Evolutionary conservation across 2,888 invertebrate genomes (phyloP), one percentile per base, ranked within the genome.

Genomic region (Hydriomena furcata): DNA sequence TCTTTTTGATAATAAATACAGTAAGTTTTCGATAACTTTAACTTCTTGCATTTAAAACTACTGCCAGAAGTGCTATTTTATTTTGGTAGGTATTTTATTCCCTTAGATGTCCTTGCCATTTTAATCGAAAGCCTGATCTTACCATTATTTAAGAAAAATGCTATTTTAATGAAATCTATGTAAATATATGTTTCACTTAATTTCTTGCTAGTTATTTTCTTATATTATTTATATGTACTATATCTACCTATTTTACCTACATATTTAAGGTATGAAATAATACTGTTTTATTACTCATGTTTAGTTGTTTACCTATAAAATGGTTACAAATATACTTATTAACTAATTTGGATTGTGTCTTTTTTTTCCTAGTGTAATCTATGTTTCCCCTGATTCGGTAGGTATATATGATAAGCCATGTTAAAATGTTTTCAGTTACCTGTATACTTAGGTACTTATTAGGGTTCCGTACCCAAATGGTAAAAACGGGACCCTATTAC

Each of bases 61-160:
- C 32, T 46, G 34, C 36, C 11, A 36, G 30, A 25, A 34, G 35
- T 25, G 24, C 25, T 41, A 30, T 32, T 36, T 35, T 40, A 28
- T 28, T 43, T 37, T 24, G 21, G 17, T 27, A 20, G n/a, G 13
- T 10, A n/a, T 40, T 27, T 27, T 28, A 34, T 20, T 43, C 6
- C 13, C 13, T 23, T 30, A 24, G 8, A 30, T 41, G 20, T 44
- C 32, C 58, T 58, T 55, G 58, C 54, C 54, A 54, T 58, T 40
- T 59, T 55, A n/a, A 54, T 59, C 57, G 52, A 60, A 60, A 71
- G 76, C 77, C 76, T 63, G 66, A 68, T 73, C 75, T 77, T 79
- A 79, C 80, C 79, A 78, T 66, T 78, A 72, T 68, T 42, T 48
- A 25, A 38, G 34, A n/a, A 21, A 23, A 34, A 31, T 12, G 25